Evolutionary conservation across 2,113 vertebrate species (phyloP).

Genomic region (Symphodus melops): DNA sequence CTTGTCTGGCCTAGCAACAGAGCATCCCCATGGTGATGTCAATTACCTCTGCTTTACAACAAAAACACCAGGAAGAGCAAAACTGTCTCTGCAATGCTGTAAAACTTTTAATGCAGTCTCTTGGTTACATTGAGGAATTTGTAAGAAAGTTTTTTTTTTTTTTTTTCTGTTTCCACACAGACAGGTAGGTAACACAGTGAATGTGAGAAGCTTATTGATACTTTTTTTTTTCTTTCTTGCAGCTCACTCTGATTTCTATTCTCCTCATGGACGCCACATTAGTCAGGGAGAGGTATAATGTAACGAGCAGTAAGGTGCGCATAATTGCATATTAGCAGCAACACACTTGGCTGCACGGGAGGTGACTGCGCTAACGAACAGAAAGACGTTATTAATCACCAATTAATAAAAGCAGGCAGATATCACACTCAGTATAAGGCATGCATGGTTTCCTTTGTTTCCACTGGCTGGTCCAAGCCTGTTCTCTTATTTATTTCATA

Average conservation of each 20-base stretch:
- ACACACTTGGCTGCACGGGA: conserved; percentile 96
- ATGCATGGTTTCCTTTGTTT: conserved; percentile 78
- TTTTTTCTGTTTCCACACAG: conserved; percentile 27
- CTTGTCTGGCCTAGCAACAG: conserved; percentile 83
- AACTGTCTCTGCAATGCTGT: conserved; percentile 76
- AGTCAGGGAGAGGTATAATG: conserved; percentile 90
- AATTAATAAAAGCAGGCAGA: conserved; percentile 91
- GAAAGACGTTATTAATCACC: conserved; percentile 95
- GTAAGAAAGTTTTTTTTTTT: conserved; percentile 63
- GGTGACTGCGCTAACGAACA: conserved; percentile 94
- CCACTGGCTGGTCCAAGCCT: conserved; percentile 69
- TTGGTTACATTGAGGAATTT: conserved; percentile 70
- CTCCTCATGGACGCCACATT: conserved; percentile 93
- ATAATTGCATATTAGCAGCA: conserved; percentile 98
- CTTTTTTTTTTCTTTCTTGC: conserved; percentile 43
- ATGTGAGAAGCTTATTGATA: conserved; percentile 70
- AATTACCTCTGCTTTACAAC: conserved; percentile 82
- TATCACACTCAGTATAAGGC: conserved; percentile 74
- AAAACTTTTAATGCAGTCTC: conserved; percentile 80
- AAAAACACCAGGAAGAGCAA: conserved; percentile 77
- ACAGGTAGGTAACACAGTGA: conserved; percentile 58
- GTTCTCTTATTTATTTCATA: conserved; percentile 77
- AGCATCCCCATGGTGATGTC: conserved; percentile 83
- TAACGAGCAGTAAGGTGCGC: conserved; percentile 94
- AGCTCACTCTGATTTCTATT: conserved; percentile 87